Evolutionary conservation across 30 jellyfish, hydroid and myxozoan species (phyloP), one percentile per base, ranked within the genome.

Genomic region (Mastigias papua): DNA sequence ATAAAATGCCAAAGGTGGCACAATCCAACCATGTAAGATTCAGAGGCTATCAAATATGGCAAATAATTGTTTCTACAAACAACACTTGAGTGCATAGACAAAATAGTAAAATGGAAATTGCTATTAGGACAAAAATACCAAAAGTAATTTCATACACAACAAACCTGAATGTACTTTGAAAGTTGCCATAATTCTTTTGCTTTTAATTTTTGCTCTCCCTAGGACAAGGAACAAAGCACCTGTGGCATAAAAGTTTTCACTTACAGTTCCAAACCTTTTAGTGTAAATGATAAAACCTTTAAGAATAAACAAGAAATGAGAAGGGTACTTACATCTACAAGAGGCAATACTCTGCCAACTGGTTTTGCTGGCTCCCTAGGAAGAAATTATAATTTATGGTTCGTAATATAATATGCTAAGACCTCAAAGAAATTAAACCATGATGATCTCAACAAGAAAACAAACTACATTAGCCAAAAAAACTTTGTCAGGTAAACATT

Each of bases 151-250:
- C 17, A 19, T 57, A 19, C 23, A 4, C 33, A 11, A 58, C 79
- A 1, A 33, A 92, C 98, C 98, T 92, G 98, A 26, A 92, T 35
- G 70, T 70, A 92, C 28, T 86, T 95, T 34, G 97, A 92, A 16
- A 92, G 78, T 50, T 92, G 98, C 98, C 98, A 92, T 60, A 92
- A 69, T 34, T 92, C 98, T 67, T 87, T 93, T 20, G 98, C 89
- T 81, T 81, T 89, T 17, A 87, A 67, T 37, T 67, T 70, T 57
- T 73, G 81, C 23, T 91, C 94, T 42, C 65, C 91, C 97, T 91
- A 78, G 31, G 72, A 23, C 51, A 17, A 42, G 17, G 33, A 23
- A 1, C 86, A 15, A 32, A 15, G 32, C 42, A n/a, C n/a, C n/a
- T n/a, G n/a, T n/a, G n/a, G n/a, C n/a, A n/a, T n/a, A n/a, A n/a